phyloP scores from a whole-genome alignment of 2,888 invertebrate species.

The Agriopis aurantiaria region DNA sequence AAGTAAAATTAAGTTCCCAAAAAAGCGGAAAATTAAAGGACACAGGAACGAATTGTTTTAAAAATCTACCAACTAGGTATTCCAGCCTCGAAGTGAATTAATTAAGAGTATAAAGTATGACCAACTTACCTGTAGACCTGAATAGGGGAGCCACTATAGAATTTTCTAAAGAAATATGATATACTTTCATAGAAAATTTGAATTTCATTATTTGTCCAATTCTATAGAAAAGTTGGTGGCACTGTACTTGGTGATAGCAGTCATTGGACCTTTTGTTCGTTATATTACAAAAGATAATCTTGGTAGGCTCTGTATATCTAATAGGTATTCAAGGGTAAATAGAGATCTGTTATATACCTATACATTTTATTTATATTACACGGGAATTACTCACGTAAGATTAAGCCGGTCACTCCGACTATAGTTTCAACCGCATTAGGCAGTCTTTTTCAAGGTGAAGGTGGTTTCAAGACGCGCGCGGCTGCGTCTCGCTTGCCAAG shows the following conservation, averaged over 20 bases:
- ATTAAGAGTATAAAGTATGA: constrained; percentile 1
- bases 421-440: too few relatives aligned
- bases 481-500: too few relatives aligned
- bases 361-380: too few relatives aligned
- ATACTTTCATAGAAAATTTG: not conserved
- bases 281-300: not conserved
- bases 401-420: too few relatives aligned
- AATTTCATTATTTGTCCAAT: not conserved
- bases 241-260: not conserved
- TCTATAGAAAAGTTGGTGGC: not conserved
- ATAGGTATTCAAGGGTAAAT: constrained; percentile 1
- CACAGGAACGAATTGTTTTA: constrained; percentile 16
- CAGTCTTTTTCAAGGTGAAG: too few relatives aligned
- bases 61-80: constrained; percentile 15
- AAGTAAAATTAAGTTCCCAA: constrained; percentile 7
- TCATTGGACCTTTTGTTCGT: constrained; percentile 10
- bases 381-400: too few relatives aligned
- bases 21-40: constrained; percentile 24
- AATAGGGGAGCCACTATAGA: not conserved
- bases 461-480: too few relatives aligned
- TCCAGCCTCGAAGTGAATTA: constrained; percentile 14
- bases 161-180: not conserved
- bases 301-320: not conserved
- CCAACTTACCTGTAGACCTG: not conserved
- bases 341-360: too few relatives aligned